Base-by-base conservation (phyloP, 2,888 invertebrate genomes). In the Lepetodrilus schrolli region DNA sequence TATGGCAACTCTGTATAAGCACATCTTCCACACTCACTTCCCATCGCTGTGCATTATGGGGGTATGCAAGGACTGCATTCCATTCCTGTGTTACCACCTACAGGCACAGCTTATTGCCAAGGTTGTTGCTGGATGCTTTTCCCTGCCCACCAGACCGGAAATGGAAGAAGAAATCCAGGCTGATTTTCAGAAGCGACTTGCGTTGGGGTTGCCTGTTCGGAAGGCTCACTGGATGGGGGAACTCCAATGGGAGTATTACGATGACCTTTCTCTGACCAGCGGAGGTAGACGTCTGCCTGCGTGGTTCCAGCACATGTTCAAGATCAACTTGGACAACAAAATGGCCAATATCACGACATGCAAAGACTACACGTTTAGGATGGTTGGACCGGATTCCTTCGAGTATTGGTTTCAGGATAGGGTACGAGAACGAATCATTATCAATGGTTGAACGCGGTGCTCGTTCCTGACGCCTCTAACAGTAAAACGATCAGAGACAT, bases 221-320 rank as follows among this genome's bases (percentile, higher is more conserved):
- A 94, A 96, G 87, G 94, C 95, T 23, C 96, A 96, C 89, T 94
- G 94, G 93, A 94, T 96, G 94, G 95, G 95, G 0, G 93, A 93
- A 0, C 92, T 93, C 49, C 94, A 94, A 92, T 94, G 93, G 74
- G 90, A 89, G 1, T 96, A 96, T n/a, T n/a, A n/a, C n/a, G n/a
- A n/a, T n/a, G n/a, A n/a, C n/a, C n/a, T n/a, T n/a, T n/a, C n/a
- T n/a, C n/a, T n/a, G n/a, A n/a, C n/a, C n/a, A n/a, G n/a, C n/a
- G n/a, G n/a, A n/a, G n/a, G n/a, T n/a, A n/a, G n/a, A n/a, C n/a
- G n/a, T n/a, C n/a, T n/a, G n/a, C n/a, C n/a, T n/a, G n/a, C n/a
- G n/a, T n/a, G n/a, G n/a, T n/a, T n/a, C n/a, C n/a, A n/a, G n/a
- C n/a, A n/a, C n/a, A n/a, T n/a, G n/a, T n/a, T n/a, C n/a, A n/a